Conservation (phyloP, 2,797 vertebrate genomes). For the Netta rufina region DNA sequence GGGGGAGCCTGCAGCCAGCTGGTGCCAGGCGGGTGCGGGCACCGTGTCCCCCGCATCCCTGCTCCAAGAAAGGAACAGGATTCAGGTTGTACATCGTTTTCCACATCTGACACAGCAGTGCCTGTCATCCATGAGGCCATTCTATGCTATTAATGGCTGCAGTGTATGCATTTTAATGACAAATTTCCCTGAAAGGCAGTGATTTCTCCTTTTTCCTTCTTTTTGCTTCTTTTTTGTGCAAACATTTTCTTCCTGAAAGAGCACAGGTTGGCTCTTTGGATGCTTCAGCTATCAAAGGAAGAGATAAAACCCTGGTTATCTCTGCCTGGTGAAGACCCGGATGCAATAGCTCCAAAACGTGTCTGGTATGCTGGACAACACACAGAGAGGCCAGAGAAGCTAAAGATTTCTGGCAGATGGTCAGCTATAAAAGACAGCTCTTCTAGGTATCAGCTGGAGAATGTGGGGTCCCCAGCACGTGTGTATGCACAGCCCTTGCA, state of each 20-base stretch:
- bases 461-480: not conserved
- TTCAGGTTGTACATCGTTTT: not conserved
- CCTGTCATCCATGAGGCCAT: accelerated
- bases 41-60: accelerated
- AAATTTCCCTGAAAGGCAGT: not conserved
- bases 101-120: not conserved
- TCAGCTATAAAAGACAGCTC: not conserved
- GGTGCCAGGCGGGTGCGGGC: not conserved
- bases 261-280: not conserved
- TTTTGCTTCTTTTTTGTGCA: not conserved
- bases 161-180: not conserved
- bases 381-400: not conserved
- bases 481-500: not conserved
- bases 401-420: slow-evolving; percentile 1
- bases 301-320: not conserved
- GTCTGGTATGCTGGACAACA: not conserved
- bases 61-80: not conserved
- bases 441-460: not conserved
- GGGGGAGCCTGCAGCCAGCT: not conserved
- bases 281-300: not conserved
- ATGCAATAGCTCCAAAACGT: not conserved
- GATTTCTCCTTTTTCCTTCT: not conserved
- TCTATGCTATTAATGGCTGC: not conserved
- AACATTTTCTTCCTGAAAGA: not conserved
- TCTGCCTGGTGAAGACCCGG: not conserved